A percentile compares a stretch with the other conserved stretches of the same genome.
phyloP scores from a whole-genome alignment of 2,113 vertebrate genomes.

The Callospermophilus lateralis region DNA sequence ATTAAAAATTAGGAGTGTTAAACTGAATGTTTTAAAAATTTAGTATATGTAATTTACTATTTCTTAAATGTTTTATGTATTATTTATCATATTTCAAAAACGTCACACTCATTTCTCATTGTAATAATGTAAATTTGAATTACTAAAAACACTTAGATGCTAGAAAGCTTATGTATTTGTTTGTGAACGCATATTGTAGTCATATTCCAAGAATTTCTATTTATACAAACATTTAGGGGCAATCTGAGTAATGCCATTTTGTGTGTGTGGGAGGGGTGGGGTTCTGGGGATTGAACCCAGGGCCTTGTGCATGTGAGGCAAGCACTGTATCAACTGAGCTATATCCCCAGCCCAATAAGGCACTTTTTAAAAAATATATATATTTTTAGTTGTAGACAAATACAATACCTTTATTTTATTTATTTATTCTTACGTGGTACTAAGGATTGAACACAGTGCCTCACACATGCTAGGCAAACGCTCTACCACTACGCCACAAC shows the following conservation, averaged over 20 bases:
- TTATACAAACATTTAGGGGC: neutral
- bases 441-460: too few species aligned
- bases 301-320: too few species aligned
- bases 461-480: too few species aligned
- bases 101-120: slow-evolving; percentile 84
- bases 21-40: slow-evolving; percentile 85
- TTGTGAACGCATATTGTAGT: slow-evolving; percentile 72
- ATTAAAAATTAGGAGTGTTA: slow-evolving; percentile 80
- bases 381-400: too few species aligned
- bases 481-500: too few species aligned
- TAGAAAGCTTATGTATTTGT: slow-evolving; percentile 73
- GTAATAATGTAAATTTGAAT: slow-evolving; percentile 82
- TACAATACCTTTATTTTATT: too few species aligned
- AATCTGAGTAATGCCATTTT: neutral
- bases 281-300: too few species aligned
- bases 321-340: too few species aligned
- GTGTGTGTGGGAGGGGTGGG: too few species aligned
- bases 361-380: too few species aligned
- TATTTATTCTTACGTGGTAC: too few species aligned
- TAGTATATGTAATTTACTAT: slow-evolving; percentile 83
- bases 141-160: slow-evolving; percentile 78
- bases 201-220: neutral
- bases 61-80: slow-evolving; percentile 83
- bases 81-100: slow-evolving; percentile 83
- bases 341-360: too few species aligned